Evolutionary conservation across 1,140 invertebrate species (phyloP).

Genomic region (Lerema accius): DNA sequence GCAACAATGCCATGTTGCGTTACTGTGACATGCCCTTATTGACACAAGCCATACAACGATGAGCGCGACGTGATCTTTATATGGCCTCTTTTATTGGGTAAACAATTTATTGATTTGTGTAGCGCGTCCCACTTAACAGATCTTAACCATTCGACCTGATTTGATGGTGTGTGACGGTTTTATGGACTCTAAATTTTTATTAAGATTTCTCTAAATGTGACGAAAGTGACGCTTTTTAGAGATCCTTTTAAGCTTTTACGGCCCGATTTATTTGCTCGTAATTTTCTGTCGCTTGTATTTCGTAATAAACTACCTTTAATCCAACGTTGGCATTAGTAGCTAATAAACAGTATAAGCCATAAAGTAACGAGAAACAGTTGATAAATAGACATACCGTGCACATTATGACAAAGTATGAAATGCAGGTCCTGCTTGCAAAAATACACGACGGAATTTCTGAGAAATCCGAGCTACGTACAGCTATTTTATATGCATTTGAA

Average conservation of each 20-base stretch:
- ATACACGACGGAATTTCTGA: not conserved
- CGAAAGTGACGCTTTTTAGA: constrained; percentile 36
- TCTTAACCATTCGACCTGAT: constrained; percentile 52
- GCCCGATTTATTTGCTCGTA: constrained; percentile 35
- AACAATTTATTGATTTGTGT: constrained; percentile 51
- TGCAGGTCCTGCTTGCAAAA: constrained; percentile 1
- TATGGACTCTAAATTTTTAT: constrained; percentile 58
- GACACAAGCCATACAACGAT: not conserved
- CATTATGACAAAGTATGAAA: constrained; percentile 4
- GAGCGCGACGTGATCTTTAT: constrained; percentile 1
- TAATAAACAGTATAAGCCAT: not conserved
- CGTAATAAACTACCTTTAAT: constrained; percentile 25
- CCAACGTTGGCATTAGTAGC: constrained; percentile 7
- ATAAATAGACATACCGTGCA: not conserved
- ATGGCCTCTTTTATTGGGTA: constrained; percentile 35
- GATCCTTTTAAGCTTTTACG: constrained; percentile 38
- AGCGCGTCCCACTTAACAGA: constrained; percentile 43
- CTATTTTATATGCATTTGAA: not conserved
- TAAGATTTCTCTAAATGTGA: constrained; percentile 41
- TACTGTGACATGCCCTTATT: too few relatives aligned
- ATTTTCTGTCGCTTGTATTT: constrained; percentile 15
- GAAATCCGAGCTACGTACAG: not conserved
- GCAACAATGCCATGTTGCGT: too few relatives aligned
- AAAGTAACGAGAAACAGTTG: not conserved
- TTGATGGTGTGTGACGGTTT: constrained; percentile 50